These are phyloP conservation scores for Leptarthrus brevirostris DNA, from an alignment of 2,888 invertebrate species.

Conservation along the genomic window DNA sequence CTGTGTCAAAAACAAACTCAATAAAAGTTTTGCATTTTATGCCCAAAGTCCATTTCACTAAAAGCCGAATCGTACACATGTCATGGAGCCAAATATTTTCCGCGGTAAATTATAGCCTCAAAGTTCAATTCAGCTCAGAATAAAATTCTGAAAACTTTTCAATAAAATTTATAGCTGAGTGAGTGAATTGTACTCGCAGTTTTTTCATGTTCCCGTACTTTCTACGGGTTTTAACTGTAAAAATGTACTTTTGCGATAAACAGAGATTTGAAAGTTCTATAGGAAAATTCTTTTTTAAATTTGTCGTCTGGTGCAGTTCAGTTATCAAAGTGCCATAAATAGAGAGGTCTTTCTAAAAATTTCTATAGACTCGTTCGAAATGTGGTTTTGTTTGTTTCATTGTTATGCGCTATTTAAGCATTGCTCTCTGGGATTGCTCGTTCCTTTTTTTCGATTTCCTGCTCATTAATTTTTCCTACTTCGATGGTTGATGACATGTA, in stretches of 20 bases:
- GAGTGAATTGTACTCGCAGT: conserved; percentile 38
- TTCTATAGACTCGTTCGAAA: background rate
- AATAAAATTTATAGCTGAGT: conserved; percentile 45
- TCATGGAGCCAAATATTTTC: conserved; percentile 39
- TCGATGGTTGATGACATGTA: no score
- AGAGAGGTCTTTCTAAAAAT: conserved; percentile 17
- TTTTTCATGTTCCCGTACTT: background rate
- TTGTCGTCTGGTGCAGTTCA: conserved; percentile 45
- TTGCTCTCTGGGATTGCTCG: no score
- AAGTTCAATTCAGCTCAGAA: conserved; percentile 38
- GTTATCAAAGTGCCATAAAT: conserved; percentile 24
- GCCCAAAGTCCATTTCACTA: conserved; percentile 48
- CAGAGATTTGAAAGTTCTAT: conserved; percentile 24
- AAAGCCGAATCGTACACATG: conserved; percentile 48
- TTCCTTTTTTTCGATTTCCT: no score
- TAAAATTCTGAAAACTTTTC: conserved; percentile 45
- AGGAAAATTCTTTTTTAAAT: conserved; percentile 29
- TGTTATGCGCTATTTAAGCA: background rate
- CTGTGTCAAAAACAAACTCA: conserved; percentile 50
- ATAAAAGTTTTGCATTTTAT: conserved; percentile 51
- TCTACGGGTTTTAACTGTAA: conserved; percentile 13
- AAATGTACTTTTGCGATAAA: conserved; percentile 28
- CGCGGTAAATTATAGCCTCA: conserved; percentile 44
- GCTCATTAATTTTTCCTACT: no score
- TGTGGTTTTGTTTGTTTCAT: background rate